A percentile compares a stretch with the other conserved stretches of the same genome.
phyloP scores from a whole-genome alignment of 92 coral and sea anemone genomes.

The Isaurus tuberculatus region DNA sequence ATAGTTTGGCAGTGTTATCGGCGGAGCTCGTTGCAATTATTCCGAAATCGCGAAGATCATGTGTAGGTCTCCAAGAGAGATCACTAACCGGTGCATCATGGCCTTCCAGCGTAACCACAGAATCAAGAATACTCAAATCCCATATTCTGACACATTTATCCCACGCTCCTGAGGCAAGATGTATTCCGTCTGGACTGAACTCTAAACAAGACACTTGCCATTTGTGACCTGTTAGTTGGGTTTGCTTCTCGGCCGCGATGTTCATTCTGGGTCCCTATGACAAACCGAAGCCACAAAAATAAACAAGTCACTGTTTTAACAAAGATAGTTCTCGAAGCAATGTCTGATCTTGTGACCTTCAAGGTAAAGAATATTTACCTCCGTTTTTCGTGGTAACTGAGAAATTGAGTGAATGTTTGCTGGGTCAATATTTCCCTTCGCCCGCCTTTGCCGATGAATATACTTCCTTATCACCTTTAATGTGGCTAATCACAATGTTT shows the following conservation, averaged over 20 bases:
- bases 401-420: constrained; percentile 44
- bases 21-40: constrained; percentile 90
- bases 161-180: constrained; percentile 95
- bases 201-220: constrained; percentile 97
- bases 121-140: constrained; percentile 90
- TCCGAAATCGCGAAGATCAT: constrained; percentile 47
- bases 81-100: constrained; percentile 90
- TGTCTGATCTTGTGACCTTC: constrained; percentile 32
- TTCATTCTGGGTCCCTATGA: constrained; percentile 65
- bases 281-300: not conserved
- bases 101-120: constrained; percentile 70
- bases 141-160: constrained; percentile 89
- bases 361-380: constrained; percentile 23
- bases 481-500: constrained; percentile 16
- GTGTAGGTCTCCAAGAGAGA: constrained; percentile 73
- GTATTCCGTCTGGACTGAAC: constrained; percentile 86
- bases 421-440: constrained; percentile 35
- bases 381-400: constrained; percentile 41
- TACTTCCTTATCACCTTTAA: constrained; percentile 29
- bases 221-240: constrained; percentile 87
- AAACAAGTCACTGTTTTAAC: constrained; percentile 28
- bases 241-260: constrained; percentile 83
- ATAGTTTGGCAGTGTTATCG: constrained; percentile 85
- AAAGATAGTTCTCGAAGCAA: constrained; percentile 3
- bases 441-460: constrained; percentile 21